Base-by-base conservation (phyloP, 92 coral and sea anemone genomes). In the Chrysogorgia sp. region DNA sequence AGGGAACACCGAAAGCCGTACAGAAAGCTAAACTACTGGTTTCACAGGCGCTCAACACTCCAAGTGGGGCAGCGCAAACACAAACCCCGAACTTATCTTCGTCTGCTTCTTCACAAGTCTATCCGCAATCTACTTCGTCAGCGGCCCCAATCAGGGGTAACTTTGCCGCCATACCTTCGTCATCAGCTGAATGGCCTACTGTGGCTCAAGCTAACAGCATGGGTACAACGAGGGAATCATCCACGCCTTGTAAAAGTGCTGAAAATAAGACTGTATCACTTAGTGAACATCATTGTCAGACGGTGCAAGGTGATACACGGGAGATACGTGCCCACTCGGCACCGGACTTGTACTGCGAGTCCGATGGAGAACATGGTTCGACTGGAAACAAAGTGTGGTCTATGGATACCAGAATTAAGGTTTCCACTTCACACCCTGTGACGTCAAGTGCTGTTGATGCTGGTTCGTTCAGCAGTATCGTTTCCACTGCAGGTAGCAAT, bases 151-250 rank as follows among this genome's bases (percentile, higher is more conserved):
- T 84, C 34, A 84, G 89, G n/a, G 94, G 96, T 26, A 90, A 92
- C 86, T 96, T 81, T 48, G 90, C 94, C 30, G 99, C 99, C 13
- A 87, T 96, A 6, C 84, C 92, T 3, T 86, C 89, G 20, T 83
- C 96, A 3, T 78, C 98, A 13, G 84, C 93, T 0, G 99, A 96
- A 60, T 96, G 99, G 99, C 99, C 99, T 6, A 96, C 99, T 43
- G 92, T 96, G 17, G 83, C 84, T 37, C 99, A 96, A 84, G 99
- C 99, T 1, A 90, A 92, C 67, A 89, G 88, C 58, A 40, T 58
- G 7, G 47, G 63, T n/a, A 2, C 64, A 0, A 49, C 37, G 40
- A 69, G 47, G 24, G 64, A 49, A 26, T 65, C 40, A 41, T 28
- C 37, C 6, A 58, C 79, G 1, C 21, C 26, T 49, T 31, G 15